Base-by-base conservation (phyloP, 2,888 invertebrate species). In the Invenusta paracnida region DNA sequence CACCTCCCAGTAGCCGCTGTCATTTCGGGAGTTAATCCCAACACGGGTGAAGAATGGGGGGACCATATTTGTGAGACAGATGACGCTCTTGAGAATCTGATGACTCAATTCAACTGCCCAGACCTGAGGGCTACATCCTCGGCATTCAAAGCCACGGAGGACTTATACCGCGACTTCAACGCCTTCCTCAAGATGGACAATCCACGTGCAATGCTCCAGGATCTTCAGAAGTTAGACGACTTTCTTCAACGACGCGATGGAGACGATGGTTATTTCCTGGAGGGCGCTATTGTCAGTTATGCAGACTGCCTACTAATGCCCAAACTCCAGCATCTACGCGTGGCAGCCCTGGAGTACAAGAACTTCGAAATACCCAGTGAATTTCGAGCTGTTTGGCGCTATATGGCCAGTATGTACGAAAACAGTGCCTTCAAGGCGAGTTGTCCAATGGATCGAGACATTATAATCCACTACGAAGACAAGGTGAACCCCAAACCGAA, bases 281-380 rank as follows among this genome's bases (percentile, higher is more conserved):
- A 97, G 84, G 97, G 97, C 85, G 96, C 97, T 92, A 96, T 96
- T 83, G 96, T 99, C 95, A 97, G 98, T 91, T 98, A 98, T 92
- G 98, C 98, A 92, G 99, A 99, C 93, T 99, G 99, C 92, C 98
- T 98, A 92, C 93, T 99, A 89, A 97, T 99, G 96, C 98, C 98
- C 85, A 94, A 98, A 88, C 93, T 99, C 87, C 99, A 99, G 92
- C 99, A 99, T 92, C 97, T 99, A 92, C 94, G 97, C 92, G 96
- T 99, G 88, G 98, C 98, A 88, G 98, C 97, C 90, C 88, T 91
- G 90, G 89, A 89, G 30, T 91, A 89, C 88, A 88, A 88, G 88
- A 92, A 92, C 88, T 94, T 93, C 90, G 93, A 93, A 88, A 93
- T 94, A 87, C 94, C 94, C 0, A 91, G 91, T 73, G 94, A 94